Base-by-base conservation (phyloP, 2,888 invertebrate genomes). In the Phyllotreta striolata region DNA sequence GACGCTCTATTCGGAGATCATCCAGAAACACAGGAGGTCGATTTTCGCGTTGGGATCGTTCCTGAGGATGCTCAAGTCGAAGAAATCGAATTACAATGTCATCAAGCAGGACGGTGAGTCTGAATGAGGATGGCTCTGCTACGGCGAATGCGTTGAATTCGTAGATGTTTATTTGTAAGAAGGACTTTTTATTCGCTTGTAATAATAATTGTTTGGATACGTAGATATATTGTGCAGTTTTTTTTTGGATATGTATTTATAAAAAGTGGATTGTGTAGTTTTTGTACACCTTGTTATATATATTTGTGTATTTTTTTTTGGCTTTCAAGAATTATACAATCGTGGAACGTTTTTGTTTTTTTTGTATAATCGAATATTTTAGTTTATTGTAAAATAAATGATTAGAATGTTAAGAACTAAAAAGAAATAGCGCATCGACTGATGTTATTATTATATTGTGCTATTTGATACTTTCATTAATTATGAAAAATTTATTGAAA, bases 1-100 rank as follows among this genome's bases (percentile, higher is more conserved):
- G 78, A 90, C 90, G 66, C 83, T 91, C 73, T 91, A 91, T 79
- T 89, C 90, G 82, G 90, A 90, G 80, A 91, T 91, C 78, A 89
- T 91, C 80, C 90, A 90, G 83, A 87, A 90, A 71, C 90, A 91
- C 81, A 84, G 91, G 69, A 84, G 90, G 77, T 90, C 90, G 66
- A 91, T 91, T 72, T 90, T 91, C 78, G 91, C 90, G 6, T 85
- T 91, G 60, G 90, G 90, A 55, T 90, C 90, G 52, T 91, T 91
- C 78, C 83, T 91, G 64, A 85, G 90, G 70, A 90, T 91, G 90
- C 81, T 91, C 70, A 86, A 88, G 73, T 88, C 87, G 77, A 89
- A 89, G 79, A 90, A 90, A 75, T 89, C 90, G 65, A 90, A 90
- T 79, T 90, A 91, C 76, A 90, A 90, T 78, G 90, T 89, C 55